Evolutionary conservation across 1,140 invertebrate genomes (phyloP).

Genomic region (Apocrypta bakeri): DNA sequence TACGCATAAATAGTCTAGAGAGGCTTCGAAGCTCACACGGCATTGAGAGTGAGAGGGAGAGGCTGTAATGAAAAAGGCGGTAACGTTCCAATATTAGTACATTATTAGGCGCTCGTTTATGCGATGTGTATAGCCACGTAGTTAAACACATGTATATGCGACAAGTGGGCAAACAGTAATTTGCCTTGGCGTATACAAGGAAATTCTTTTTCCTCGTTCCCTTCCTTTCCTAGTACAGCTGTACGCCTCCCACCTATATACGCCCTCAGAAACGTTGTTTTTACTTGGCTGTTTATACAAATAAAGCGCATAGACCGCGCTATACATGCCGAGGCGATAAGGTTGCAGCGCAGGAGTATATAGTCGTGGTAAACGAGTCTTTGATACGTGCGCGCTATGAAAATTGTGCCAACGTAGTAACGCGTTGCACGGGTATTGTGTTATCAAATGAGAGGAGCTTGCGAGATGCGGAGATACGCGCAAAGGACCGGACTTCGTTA

Average conservation of each 20-base stretch:
- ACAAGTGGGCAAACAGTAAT: slow-evolving; percentile 40
- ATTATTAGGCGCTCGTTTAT: slow-evolving; percentile 31
- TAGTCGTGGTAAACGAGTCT: slow-evolving; percentile 15
- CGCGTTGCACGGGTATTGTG: not conserved
- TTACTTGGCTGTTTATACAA: not conserved
- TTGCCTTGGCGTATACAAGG: not conserved
- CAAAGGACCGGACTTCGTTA: not conserved
- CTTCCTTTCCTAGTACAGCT: too few relatives aligned
- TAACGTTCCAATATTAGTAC: slow-evolving; percentile 19
- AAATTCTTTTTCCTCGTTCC: not conserved
- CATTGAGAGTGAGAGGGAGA: not conserved
- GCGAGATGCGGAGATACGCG: not conserved
- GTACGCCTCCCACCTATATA: not conserved
- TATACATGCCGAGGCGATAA: not conserved
- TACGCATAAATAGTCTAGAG: too few relatives aligned
- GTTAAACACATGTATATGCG: not conserved
- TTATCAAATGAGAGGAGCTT: not conserved
- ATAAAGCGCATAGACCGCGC: not conserved
- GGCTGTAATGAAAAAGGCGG: not conserved
- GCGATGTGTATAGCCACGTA: not conserved
- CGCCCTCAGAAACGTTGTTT: not conserved
- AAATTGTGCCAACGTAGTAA: not conserved
- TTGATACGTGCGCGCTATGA: slow-evolving; percentile 1
- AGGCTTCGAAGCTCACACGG: too few relatives aligned
- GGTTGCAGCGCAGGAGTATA: not conserved